Conservation (phyloP, 1,140 invertebrate genomes). For the Forficula auricularia region DNA sequence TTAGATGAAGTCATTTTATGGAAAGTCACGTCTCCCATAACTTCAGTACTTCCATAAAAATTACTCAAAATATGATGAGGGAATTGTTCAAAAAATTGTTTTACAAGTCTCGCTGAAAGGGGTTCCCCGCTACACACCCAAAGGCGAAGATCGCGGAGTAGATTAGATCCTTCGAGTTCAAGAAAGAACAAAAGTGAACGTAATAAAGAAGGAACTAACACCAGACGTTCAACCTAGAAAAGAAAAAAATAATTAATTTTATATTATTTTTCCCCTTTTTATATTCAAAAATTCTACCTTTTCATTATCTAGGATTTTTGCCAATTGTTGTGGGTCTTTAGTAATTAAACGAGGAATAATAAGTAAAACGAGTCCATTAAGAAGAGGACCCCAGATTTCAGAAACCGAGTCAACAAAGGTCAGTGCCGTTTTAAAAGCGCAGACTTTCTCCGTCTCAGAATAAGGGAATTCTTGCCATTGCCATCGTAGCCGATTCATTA, state of each 20-base stretch:
- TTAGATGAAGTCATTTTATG: constrained; percentile 29
- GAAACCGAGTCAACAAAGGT: constrained; percentile 76
- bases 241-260: constrained; percentile 9
- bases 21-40: constrained; percentile 66
- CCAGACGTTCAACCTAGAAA: constrained; percentile 49
- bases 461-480: constrained; percentile 66
- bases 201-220: constrained; percentile 66
- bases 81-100: constrained; percentile 54
- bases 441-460: constrained; percentile 37
- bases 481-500: constrained; percentile 66
- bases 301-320: constrained; percentile 2
- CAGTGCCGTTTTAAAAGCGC: constrained; percentile 72
- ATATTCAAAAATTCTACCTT: neutral
- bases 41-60: constrained; percentile 78
- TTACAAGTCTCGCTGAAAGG: constrained; percentile 41
- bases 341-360: constrained; percentile 51
- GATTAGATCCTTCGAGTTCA: constrained; percentile 16
- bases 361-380: constrained; percentile 47
- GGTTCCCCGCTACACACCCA: constrained; percentile 75
- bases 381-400: constrained; percentile 67
- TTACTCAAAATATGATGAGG: constrained; percentile 48
- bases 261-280: constrained; percentile 1
- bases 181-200: constrained; percentile 56
- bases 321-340: constrained; percentile 53
- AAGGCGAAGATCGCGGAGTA: constrained; percentile 39